These are phyloP conservation scores for Aurelia sp. DNA, from an alignment of 30 jellyfish, hydroid and myxozoan genomes.

Conservation along the genomic window DNA sequence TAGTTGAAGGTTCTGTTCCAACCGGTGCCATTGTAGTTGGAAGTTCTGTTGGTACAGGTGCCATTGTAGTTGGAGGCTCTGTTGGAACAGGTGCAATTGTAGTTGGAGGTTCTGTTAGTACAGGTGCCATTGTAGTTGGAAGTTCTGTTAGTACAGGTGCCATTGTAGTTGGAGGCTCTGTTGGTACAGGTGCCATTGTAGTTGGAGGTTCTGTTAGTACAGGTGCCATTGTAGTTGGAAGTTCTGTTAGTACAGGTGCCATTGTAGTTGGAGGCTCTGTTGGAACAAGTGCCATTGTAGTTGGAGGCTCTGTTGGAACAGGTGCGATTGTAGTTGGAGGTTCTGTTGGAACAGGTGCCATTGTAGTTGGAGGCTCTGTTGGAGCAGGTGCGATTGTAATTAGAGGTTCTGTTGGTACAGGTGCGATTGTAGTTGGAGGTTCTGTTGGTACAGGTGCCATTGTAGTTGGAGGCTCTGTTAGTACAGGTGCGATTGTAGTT, in stretches of 20 bases:
- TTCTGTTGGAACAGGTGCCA: neutral
- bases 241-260: neutral
- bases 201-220: neutral
- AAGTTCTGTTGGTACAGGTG: neutral
- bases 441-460: constrained; percentile 1
- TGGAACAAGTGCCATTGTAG: neutral
- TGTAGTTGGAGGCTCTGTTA: neutral
- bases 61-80: neutral
- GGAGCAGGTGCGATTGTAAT: neutral
- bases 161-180: constrained; percentile 5
- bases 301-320: neutral
- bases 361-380: constrained; percentile 9
- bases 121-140: neutral
- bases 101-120: neutral
- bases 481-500: neutral
- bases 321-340: neutral
- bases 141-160: neutral
- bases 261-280: neutral
- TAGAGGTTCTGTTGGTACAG: neutral
- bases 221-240: neutral
- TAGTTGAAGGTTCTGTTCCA: neutral
- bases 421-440: neutral
- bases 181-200: neutral
- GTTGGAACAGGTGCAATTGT: constrained; percentile 1
- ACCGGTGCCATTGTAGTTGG: neutral